Evolutionary conservation across 2,113 vertebrate species (phyloP).

Genomic region (Phaethornis superciliosus): DNA sequence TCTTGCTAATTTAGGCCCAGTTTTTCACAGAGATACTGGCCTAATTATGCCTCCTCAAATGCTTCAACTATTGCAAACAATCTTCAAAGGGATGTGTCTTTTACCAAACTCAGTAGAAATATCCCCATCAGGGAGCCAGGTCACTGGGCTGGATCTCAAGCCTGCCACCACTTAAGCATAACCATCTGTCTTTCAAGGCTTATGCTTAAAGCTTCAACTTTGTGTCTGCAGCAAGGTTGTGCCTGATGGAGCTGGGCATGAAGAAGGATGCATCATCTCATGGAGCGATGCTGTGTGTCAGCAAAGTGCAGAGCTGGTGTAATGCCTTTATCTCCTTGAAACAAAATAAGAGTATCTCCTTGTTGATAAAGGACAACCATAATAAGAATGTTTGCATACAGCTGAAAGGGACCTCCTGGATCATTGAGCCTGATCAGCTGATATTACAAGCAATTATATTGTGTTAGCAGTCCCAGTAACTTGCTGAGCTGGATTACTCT

Average conservation of each 20-base stretch:
- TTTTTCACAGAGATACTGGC: not conserved
- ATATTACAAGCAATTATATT: not conserved
- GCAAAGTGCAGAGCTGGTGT: not conserved
- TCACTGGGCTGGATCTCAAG: not conserved
- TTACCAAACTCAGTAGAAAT: not conserved
- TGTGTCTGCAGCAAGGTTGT: fast-evolving
- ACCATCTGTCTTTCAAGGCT: not conserved
- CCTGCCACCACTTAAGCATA: not conserved
- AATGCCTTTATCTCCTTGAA: not conserved
- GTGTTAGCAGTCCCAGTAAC: not conserved
- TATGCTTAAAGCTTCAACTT: not conserved
- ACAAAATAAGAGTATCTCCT: not conserved
- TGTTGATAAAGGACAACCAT: not conserved
- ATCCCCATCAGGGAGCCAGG: not conserved
- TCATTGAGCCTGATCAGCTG: not conserved
- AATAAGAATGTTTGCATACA: not conserved
- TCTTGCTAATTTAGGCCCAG: not conserved
- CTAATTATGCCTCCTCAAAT: not conserved
- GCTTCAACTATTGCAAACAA: not conserved
- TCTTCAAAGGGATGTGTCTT: not conserved
- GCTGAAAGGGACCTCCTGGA: not conserved
- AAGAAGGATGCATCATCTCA: fast-evolving
- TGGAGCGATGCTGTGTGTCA: fast-evolving
- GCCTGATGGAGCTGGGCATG: not conserved
- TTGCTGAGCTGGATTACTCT: not conserved